Base-by-base conservation (phyloP, 2,888 invertebrate species). In the Prionchulus punctatus region DNA sequence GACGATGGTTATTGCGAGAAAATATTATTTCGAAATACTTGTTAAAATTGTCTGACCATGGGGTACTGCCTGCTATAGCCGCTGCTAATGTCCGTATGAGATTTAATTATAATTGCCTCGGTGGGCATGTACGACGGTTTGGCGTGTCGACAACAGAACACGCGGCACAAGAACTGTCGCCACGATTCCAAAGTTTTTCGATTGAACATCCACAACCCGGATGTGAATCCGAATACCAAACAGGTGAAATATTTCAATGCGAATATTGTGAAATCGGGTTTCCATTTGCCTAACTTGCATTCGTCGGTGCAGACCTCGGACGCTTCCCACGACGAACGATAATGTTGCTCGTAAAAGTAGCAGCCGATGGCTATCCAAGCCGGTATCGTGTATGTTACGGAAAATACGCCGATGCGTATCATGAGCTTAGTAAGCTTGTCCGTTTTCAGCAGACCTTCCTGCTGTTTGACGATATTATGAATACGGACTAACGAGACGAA, bases 171-270 rank as follows among this genome's bases (percentile, higher is more conserved):
- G 23, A 54, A 56, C 45, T 52, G 15, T 21, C 82, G 79, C 90
- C 90, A 90, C 60, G 87, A 86, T 64, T 86, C 86, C 60, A 90
- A 75, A 48, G 91, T 92, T 75, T 92, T 92, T 59, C 87, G 85
- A 56, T 89, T 89, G 86, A 89, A 89, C 71, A 92, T 90, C 92
- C 92, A 92, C 59, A 91, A 88, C 55, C 90, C 90, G 2, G 88
- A 87, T 30, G 91, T 90, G 71, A 91, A 90, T 63, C 91, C 92
- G 61, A 90, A 88, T 25, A 90, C 87, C 64, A 91, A 78, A 64
- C 87, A 85, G 86, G 90, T 90, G 76, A 90, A 88, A 75, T 90
- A 90, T 61, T 73, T 73, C 55, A 68, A 57, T 56, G 70, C 63
- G 47, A 68, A 64, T 51, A 73, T 62, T 18, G 56, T 52, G 56